Evolutionary conservation across 2,797 vertebrate species (phyloP).

Genomic region (Threskiornis aethiopicus): DNA sequence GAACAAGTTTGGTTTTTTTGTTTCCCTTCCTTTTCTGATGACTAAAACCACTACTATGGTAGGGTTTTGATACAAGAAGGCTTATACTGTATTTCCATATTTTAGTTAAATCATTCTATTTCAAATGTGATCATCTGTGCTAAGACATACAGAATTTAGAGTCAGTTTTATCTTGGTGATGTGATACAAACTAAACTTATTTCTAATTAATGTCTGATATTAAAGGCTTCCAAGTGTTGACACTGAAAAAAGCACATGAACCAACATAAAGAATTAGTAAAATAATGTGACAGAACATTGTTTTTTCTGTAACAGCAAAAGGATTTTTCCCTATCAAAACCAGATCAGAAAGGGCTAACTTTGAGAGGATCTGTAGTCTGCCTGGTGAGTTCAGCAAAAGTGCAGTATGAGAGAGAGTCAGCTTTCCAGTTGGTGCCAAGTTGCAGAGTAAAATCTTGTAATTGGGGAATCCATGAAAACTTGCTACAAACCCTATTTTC

Average conservation of each 20-base stretch:
- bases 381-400: neutral
- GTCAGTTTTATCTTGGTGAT: neutral
- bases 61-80: neutral
- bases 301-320: neutral
- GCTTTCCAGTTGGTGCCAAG: neutral
- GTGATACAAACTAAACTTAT: fast-evolving
- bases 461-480: neutral
- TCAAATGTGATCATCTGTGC: neutral
- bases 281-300: neutral
- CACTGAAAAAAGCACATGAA: neutral
- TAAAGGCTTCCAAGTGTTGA: neutral
- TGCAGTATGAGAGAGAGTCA: neutral
- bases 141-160: neutral
- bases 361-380: neutral
- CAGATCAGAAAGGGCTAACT: neutral
- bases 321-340: neutral
- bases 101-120: neutral
- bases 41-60: neutral
- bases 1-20: neutral
- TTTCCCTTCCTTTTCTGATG: neutral
- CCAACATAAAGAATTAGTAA: neutral
- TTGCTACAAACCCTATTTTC: neutral
- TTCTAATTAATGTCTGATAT: neutral
- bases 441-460: neutral
- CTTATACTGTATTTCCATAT: neutral